Evolutionary conservation across 2,113 vertebrate genomes (phyloP), one percentile per base, ranked within the genome.

Genomic region (Heloderma charlesbogerti): DNA sequence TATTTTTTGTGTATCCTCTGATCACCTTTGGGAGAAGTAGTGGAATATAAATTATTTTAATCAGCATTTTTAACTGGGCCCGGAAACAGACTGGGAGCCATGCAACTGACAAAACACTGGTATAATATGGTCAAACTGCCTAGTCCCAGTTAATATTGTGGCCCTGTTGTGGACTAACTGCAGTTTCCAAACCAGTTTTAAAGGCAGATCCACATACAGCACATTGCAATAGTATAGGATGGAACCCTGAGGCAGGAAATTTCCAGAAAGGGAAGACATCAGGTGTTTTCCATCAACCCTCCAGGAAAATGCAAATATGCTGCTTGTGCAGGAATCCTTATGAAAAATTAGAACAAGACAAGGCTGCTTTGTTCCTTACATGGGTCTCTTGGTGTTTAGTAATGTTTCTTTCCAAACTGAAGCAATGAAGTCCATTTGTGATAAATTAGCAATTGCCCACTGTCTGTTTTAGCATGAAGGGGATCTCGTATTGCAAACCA

Each of bases 381-480:
- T 57, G 45, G 67, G n/a, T 95, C 81, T 72, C 72, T 88, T 90
- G 89, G 80, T 86, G 75, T 84, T 91, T 84, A 29, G 18, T 87
- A 91, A 93, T 90, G 84, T 34, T 78, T 93, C 95, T 87, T 91
- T 93, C 54, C 75, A 45, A 88, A 89, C 43, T 89, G 48, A 91
- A 93, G 92, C 90, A 94, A 75, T 89, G 91, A 86, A 31, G 91
- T 89, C 77, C 87, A 82, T 88, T 40, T 79, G 66, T 94, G 92
- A 91, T 91, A 90, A 95, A 95, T 93, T 93, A 93, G 88, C 89
- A 93, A 91, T 90, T 34, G 37, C 48, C 48, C 91, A 75, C 92
- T 31, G 37, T 45, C 43, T 92, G 69, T 84, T 92, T 89, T 79
- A 72, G 88, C 7, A 8, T 78, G 91, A 90, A 91, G 84, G 72